phyloP scores from a whole-genome alignment of 2,113 vertebrate species.

The Brachyistius frenatus region DNA sequence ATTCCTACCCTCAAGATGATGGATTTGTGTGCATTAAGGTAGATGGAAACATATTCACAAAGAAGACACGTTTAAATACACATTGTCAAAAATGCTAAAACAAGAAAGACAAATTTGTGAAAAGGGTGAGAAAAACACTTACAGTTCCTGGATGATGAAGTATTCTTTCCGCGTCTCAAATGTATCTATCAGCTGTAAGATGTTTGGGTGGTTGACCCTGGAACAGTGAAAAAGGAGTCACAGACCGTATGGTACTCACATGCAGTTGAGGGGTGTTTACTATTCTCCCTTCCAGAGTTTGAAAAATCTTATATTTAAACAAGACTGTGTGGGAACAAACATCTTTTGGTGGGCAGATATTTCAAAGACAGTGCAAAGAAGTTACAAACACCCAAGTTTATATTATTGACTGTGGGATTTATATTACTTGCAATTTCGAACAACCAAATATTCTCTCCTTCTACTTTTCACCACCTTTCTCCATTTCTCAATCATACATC shows the following conservation, averaged over 20 bases:
- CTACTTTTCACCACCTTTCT: conserved; percentile 10
- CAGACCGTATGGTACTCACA: neutral
- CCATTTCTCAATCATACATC: conserved; percentile 45
- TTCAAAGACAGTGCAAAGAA: neutral
- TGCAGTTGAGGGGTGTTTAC: neutral
- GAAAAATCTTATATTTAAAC: conserved; percentile 5
- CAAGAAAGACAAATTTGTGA: conserved; percentile 15
- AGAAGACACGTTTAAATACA: neutral
- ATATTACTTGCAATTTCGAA: conserved; percentile 5
- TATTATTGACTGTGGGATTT: neutral
- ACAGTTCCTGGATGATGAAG: conserved; percentile 91
- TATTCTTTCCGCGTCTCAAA: conserved; percentile 90
- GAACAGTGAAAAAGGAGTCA: conserved; percentile 51
- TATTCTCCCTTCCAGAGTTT: conserved; percentile 11
- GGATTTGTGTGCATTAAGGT: conserved; percentile 35
- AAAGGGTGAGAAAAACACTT: conserved; percentile 64
- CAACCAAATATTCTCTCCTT: conserved; percentile 26
- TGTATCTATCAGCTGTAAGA: conserved; percentile 89
- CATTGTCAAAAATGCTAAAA: neutral
- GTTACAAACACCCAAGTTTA: neutral
- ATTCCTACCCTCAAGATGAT: conserved; percentile 37
- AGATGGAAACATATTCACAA: conserved; percentile 11
- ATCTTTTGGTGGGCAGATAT: neutral
- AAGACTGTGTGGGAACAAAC: neutral
- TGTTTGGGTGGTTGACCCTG: conserved; percentile 90